Evolutionary conservation across 2,113 vertebrate species (phyloP).

Genomic region (Stercorarius parasiticus): DNA sequence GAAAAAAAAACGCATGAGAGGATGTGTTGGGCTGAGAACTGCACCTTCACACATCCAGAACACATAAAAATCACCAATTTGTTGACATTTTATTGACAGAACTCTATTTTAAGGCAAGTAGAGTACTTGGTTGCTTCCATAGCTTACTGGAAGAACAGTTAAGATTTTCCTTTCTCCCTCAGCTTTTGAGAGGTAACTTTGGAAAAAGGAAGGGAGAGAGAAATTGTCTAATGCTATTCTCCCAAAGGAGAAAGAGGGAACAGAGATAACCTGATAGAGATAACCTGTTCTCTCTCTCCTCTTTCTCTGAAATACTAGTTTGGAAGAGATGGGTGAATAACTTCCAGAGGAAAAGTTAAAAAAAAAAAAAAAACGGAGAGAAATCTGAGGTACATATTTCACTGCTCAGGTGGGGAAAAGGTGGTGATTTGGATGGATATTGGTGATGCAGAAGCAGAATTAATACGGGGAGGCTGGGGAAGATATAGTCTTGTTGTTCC

Average conservation of each 20-base stretch:
- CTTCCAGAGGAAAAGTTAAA: background rate
- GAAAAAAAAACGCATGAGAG: background rate
- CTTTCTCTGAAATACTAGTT: background rate
- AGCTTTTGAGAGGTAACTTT: background rate
- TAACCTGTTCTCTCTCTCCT: background rate
- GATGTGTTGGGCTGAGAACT: background rate
- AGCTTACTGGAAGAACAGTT: background rate
- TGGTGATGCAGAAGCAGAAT: background rate
- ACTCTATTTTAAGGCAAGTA: background rate
- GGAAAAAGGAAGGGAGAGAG: background rate
- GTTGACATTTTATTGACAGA: background rate
- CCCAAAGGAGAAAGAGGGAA: background rate
- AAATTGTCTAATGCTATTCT: conserved; percentile 7
- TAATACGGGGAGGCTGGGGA: background rate
- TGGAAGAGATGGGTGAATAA: background rate
- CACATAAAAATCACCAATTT: background rate
- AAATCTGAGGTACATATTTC: background rate
- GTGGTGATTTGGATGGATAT: background rate
- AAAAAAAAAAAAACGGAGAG: background rate
- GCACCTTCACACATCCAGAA: background rate
- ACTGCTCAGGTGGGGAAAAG: background rate
- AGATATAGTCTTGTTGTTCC: background rate
- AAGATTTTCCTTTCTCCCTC: background rate
- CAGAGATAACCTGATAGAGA: background rate
- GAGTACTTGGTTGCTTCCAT: background rate